Conservation (phyloP, 2,888 invertebrate genomes). For the Hermaeophaga mercurialis region DNA sequence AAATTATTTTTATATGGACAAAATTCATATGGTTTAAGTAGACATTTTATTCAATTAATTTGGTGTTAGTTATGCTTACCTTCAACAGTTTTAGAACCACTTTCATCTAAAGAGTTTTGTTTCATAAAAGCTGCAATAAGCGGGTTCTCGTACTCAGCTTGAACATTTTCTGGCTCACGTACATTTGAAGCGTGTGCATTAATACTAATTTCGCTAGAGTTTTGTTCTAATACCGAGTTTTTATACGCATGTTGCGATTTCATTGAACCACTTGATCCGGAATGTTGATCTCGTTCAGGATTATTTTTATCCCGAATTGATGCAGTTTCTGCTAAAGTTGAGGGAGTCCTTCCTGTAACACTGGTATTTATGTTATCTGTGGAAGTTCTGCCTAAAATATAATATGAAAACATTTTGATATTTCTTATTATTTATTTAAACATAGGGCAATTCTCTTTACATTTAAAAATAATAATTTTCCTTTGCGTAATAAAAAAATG, state of each 20-base stretch:
- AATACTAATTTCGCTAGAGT: not conserved
- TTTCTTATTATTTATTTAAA: too few relatives aligned
- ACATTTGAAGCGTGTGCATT: conserved; percentile 7
- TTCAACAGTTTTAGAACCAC: conserved; percentile 29
- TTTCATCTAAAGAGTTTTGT: conserved; percentile 48
- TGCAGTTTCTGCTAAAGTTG: conserved; percentile 50
- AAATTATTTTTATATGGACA: too few relatives aligned
- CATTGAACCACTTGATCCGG: conserved; percentile 4
- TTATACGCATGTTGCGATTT: not conserved
- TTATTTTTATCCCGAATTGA: conserved; percentile 18
- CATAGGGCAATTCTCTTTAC: too few relatives aligned
- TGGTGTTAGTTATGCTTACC: too few relatives aligned
- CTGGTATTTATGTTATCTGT: conserved; percentile 31
- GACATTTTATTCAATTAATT: too few relatives aligned
- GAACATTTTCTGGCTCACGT: conserved; percentile 8
- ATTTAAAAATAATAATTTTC: too few relatives aligned
- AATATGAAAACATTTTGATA: too few relatives aligned
- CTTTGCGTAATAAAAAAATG: too few relatives aligned
- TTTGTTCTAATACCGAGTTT: not conserved
- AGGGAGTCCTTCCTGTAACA: conserved; percentile 51
- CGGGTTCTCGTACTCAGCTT: conserved; percentile 44
- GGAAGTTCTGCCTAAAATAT: conserved; percentile 17
- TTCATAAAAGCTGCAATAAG: conserved; percentile 51
- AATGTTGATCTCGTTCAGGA: conserved; percentile 15
- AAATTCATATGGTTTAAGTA: too few relatives aligned